Evolutionary conservation across 2,113 vertebrate genomes (phyloP).

Genomic region (Chloroceryle aenea): DNA sequence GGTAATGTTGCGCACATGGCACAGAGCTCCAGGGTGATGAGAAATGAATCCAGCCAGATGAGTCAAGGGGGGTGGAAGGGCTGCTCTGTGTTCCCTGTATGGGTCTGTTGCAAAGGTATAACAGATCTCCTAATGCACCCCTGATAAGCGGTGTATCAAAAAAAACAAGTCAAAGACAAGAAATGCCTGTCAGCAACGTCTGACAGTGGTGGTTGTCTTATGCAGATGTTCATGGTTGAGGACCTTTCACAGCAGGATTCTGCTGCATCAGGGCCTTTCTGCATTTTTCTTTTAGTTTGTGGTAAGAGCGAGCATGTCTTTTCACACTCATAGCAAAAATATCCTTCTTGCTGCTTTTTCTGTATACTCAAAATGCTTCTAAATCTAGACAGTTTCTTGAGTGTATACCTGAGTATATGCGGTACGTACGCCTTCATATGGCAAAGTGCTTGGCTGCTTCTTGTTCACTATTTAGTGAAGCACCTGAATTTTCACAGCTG

Average conservation of each 20-base stretch:
- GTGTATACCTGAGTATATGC: neutral
- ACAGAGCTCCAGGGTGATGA: accelerated
- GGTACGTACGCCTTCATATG: neutral
- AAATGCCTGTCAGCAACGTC: neutral
- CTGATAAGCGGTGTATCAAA: neutral
- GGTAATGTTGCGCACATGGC: neutral
- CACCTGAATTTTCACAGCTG: neutral
- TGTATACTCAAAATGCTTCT: neutral
- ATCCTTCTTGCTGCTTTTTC: neutral
- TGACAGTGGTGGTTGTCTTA: neutral
- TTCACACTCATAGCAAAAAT: neutral
- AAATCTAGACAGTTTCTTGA: neutral
- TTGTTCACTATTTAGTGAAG: accelerated
- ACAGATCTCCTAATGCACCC: neutral
- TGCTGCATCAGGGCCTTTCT: neutral
- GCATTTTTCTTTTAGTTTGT: neutral
- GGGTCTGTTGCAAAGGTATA: neutral
- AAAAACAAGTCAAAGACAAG: neutral
- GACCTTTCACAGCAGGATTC: neutral
- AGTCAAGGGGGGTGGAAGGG: neutral
- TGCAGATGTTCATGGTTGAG: neutral
- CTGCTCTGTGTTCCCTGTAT: neutral
- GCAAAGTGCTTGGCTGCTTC: neutral
- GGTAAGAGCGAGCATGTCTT: neutral
- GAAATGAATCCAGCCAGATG: neutral